Base-by-base conservation (phyloP, 2,888 invertebrate genomes). In the Brachylomia viminalis region DNA sequence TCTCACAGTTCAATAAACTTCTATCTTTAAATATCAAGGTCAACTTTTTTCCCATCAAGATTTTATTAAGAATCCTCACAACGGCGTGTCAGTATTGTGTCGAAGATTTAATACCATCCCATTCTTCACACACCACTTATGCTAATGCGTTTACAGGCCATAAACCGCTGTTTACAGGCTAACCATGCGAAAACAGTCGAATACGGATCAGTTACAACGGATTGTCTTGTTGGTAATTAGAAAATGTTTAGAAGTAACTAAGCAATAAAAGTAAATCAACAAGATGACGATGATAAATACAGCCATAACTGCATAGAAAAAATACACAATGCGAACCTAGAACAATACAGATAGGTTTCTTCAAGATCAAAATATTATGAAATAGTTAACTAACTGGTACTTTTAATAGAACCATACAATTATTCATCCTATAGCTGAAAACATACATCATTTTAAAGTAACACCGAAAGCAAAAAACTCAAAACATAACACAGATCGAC, bases 91-190 rank as follows among this genome's bases (percentile, higher is more conserved):
- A 10, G 81, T 75, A 72, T 69, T 81, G 73, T 71, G n/a, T 52
- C 59, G 11, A 73, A 85, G 64, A 77, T 77, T 77, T 77, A 73
- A 65, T 84, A 38, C 70, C 54, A 47, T 67, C 49, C 20, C 42
- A 38, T 71, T 75, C 67, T 86, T 86, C 86, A 76, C 85, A 86
- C 70, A 79, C 58, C 73, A 80, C 75, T 84, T 85, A 75, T 75
- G 67, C 20, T 67, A 77, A 87, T 82, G 38, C 23, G 58, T 85
- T 76, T 77, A 74, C 78, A 76, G 79, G 62, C 75, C 78, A 82
- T 79, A 79, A 77, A 76, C 61, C 66, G 61, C 59, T n/a, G 61
- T 38, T 49, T 61, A 56, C 38, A 30, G 56, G 45, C 49, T 73
- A 77, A 79, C 73, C 61, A 80, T 75, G 82, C 75, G 75, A 85